Conservation (phyloP, 1,140 invertebrate species). For the Orchestia grillus region DNA sequence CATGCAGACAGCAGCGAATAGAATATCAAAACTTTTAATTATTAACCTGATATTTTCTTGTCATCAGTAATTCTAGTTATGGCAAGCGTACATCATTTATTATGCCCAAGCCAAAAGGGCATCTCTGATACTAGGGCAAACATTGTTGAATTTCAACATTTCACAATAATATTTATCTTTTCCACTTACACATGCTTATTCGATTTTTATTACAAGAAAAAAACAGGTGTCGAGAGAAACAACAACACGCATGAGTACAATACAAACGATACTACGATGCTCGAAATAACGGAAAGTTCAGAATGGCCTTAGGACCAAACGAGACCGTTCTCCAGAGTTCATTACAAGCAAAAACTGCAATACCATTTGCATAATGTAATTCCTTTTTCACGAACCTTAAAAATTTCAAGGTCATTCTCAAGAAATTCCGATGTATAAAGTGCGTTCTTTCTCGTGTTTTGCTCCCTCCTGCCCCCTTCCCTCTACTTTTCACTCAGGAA, state of each 20-base stretch:
- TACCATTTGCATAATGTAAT: neutral
- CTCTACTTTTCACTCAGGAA: neutral
- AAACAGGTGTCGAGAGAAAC: too few species aligned
- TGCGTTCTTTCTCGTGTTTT: neutral
- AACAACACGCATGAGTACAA: too few species aligned
- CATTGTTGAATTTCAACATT: neutral
- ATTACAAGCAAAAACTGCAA: neutral
- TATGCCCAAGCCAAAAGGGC: neutral
- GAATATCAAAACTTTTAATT: neutral
- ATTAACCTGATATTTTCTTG: neutral
- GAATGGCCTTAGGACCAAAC: neutral
- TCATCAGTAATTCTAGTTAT: neutral
- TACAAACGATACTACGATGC: neutral
- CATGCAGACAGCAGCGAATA: neutral
- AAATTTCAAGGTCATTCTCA: neutral
- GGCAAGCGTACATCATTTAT: neutral
- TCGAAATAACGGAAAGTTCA: neutral
- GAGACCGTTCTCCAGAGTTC: neutral
- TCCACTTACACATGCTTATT: neutral
- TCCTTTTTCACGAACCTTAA: neutral
- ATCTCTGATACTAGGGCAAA: neutral
- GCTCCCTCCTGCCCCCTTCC: neutral
- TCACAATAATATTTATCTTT: neutral
- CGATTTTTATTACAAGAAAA: neutral
- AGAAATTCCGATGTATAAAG: neutral